phyloP scores from a whole-genome alignment of 2,888 invertebrate species.

The Spisula solida region DNA sequence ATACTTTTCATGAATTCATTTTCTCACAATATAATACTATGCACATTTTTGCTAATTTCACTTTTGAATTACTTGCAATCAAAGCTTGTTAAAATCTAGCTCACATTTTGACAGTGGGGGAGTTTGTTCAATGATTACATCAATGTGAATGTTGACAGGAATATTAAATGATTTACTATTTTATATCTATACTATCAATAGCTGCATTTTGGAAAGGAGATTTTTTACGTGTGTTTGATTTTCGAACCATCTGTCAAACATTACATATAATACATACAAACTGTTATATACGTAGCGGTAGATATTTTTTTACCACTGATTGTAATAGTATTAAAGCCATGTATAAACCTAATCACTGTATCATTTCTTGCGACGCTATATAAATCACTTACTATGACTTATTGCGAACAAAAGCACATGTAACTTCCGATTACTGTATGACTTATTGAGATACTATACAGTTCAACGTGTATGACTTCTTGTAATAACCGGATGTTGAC shows the following conservation, averaged over 20 bases:
- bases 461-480: too few relatives aligned
- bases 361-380: too few relatives aligned
- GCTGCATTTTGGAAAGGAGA: neutral
- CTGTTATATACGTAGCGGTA: too few relatives aligned
- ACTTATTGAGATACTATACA: too few relatives aligned
- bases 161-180: neutral
- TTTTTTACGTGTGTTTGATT: neutral
- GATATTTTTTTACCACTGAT: too few relatives aligned
- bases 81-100: neutral
- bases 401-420: too few relatives aligned
- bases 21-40: neutral
- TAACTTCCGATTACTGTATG: too few relatives aligned
- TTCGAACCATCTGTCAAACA: neutral
- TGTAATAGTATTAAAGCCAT: too few relatives aligned
- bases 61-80: constrained; percentile 17
- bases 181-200: neutral
- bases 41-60: neutral
- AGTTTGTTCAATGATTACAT: neutral
- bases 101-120: neutral
- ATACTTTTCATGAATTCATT: neutral
- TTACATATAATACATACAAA: neutral
- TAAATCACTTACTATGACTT: too few relatives aligned
- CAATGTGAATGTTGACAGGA: neutral
- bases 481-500: too few relatives aligned
- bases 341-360: too few relatives aligned